phyloP scores from a whole-genome alignment of 2,113 vertebrate species.

The Lasiurus cinereus region DNA sequence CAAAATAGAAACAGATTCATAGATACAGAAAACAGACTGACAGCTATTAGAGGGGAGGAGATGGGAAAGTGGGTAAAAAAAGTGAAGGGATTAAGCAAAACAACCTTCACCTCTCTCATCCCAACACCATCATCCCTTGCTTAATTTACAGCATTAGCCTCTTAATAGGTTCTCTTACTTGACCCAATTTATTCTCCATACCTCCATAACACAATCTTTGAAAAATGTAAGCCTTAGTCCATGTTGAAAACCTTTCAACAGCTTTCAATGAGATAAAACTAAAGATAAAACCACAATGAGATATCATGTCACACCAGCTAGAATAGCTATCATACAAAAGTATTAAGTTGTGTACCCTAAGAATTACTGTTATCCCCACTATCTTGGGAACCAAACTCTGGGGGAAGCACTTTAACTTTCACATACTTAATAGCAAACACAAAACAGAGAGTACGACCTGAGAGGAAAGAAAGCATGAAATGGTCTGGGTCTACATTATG shows the following conservation, averaged over 20 bases:
- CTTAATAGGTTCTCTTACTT: background rate
- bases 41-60: background rate
- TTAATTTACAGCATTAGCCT: background rate
- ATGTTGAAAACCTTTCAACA: background rate
- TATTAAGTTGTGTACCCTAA: background rate
- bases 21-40: background rate
- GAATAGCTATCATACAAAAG: background rate
- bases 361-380: background rate
- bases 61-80: background rate
- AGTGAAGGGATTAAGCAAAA: background rate
- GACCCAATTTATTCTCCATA: background rate
- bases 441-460: background rate
- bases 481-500: background rate
- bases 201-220: background rate
- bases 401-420: background rate
- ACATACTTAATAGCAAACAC: background rate
- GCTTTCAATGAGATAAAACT: background rate
- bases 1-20: background rate
- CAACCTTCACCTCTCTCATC: background rate
- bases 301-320: background rate
- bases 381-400: background rate
- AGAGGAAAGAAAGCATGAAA: background rate
- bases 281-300: conserved; percentile 1
- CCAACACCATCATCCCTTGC: background rate
- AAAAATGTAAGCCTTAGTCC: background rate